phyloP scores from a whole-genome alignment of 2,113 vertebrate species.

The Todiramphus chloris region DNA sequence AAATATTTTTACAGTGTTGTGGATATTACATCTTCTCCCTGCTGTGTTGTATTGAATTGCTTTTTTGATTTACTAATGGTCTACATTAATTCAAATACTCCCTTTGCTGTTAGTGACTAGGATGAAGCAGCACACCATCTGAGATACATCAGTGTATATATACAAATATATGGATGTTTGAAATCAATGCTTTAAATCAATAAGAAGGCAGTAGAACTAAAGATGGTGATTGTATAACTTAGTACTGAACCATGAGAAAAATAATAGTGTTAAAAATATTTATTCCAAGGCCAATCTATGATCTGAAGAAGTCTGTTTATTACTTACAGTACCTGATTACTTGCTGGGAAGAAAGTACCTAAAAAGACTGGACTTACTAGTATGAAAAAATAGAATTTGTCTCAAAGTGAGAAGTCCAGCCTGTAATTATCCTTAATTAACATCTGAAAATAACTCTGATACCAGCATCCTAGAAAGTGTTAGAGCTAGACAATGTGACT shows the following conservation, averaged over 20 bases:
- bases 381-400: not conserved
- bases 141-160: not conserved
- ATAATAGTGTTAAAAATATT: not conserved
- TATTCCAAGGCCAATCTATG: not conserved
- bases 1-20: slow-evolving; percentile 32
- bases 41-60: slow-evolving; percentile 21
- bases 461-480: not conserved
- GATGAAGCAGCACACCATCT: slow-evolving; percentile 7
- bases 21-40: slow-evolving; percentile 29
- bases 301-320: not conserved
- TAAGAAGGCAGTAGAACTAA: not conserved
- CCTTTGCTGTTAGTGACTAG: not conserved
- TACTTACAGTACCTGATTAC: not conserved
- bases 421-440: not conserved
- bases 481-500: not conserved
- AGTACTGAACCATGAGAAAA: not conserved
- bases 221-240: not conserved
- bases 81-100: slow-evolving; percentile 50
- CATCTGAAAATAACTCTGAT: not conserved
- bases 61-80: slow-evolving; percentile 55
- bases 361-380: not conserved
- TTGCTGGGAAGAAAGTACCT: not conserved
- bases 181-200: not conserved
- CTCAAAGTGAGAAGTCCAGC: not conserved
- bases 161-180: not conserved